A percentile compares a stretch with the other conserved stretches of the same genome.
Conservation (phyloP, 2,797 vertebrate species). For the Clarias fuscus region DNA sequence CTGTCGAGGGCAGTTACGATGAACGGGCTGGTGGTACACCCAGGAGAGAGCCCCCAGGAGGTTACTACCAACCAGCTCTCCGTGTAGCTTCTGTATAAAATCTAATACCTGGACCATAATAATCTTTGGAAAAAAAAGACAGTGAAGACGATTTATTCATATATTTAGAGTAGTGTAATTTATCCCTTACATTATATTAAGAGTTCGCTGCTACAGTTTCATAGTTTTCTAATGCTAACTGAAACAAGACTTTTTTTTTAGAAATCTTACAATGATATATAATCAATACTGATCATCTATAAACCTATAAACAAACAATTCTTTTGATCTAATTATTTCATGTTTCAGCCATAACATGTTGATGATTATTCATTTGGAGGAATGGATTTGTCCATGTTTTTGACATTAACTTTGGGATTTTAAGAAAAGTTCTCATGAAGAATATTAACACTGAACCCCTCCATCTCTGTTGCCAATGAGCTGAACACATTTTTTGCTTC, state of each 20-base stretch:
- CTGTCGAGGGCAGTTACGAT: conserved; percentile 86
- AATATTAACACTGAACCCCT: background rate
- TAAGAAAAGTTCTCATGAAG: background rate
- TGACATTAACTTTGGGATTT: background rate
- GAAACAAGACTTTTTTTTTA: background rate
- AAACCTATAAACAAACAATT: no score
- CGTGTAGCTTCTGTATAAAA: conserved; percentile 77
- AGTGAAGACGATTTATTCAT: background rate
- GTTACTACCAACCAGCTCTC: conserved; percentile 72
- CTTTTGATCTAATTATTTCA: no score
- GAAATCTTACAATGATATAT: background rate
- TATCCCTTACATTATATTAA: background rate
- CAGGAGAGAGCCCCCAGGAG: conserved; percentile 84
- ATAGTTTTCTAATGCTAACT: background rate
- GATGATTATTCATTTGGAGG: background rate
- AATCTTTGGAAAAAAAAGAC: conserved; percentile 69
- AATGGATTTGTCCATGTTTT: background rate
- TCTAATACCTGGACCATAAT: conserved; percentile 78
- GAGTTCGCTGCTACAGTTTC: background rate
- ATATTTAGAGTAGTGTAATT: background rate
- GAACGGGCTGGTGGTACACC: conserved; percentile 85
- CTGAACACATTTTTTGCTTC: background rate
- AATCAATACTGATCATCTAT: background rate
- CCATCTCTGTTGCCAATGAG: background rate
- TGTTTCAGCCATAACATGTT: no score